phyloP scores from a whole-genome alignment of 2,888 invertebrate genomes.

The Apamea epomidion region DNA sequence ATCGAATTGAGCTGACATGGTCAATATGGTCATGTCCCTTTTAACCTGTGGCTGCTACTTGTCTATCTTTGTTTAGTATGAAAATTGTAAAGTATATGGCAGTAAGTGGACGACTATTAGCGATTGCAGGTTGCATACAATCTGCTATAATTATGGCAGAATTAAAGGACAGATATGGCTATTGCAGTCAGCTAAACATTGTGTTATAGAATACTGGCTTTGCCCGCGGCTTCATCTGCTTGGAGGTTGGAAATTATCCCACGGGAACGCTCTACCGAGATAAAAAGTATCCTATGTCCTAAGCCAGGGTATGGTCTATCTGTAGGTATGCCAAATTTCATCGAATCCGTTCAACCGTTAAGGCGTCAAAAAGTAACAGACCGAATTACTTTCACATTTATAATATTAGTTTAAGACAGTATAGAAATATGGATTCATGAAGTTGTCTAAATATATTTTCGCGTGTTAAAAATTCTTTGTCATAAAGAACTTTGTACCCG shows the following conservation, averaged over 20 bases:
- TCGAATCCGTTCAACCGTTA: not conserved
- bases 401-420: not conserved
- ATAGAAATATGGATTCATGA: not conserved
- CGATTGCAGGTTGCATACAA: not conserved
- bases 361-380: not conserved
- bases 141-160: not conserved
- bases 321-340: not conserved
- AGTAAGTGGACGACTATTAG: not conserved
- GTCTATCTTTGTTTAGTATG: conserved; percentile 14
- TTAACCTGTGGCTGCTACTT: conserved; percentile 43
- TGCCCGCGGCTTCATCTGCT: too few species aligned
- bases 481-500: conserved; percentile 13
- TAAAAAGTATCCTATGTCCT: not conserved
- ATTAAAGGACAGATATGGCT: not conserved
- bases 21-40: conserved; percentile 33
- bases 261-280: too few species aligned
- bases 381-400: not conserved
- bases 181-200: not conserved
- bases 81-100: not conserved
- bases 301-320: not conserved
- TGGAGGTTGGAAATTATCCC: not conserved
- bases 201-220: not conserved
- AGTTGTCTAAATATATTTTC: not conserved
- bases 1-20: conserved; percentile 57
- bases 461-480: not conserved